phyloP scores from a whole-genome alignment of 2,888 invertebrate species.

The Athalia rosae region DNA sequence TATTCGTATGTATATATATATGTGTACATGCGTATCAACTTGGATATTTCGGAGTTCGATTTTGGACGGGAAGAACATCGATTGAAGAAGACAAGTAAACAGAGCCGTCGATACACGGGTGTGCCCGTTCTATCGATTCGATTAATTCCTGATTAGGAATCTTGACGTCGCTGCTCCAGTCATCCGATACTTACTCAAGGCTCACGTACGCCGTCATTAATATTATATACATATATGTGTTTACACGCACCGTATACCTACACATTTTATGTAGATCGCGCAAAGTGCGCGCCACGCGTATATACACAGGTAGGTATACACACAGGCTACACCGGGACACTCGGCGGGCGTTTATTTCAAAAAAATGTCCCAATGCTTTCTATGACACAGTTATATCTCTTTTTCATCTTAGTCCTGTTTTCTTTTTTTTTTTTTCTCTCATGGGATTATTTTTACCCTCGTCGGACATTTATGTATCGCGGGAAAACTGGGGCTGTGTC shows the following conservation, averaged over 20 bases:
- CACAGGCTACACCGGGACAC: too few relatives aligned
- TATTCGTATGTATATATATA: too few relatives aligned
- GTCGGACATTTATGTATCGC: conserved; percentile 20
- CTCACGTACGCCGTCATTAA: not conserved
- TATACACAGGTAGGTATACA: not conserved
- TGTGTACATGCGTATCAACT: too few relatives aligned
- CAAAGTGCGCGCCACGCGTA: not conserved
- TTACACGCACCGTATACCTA: not conserved
- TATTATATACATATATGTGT: too few relatives aligned
- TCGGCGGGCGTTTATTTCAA: not conserved
- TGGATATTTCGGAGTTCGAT: too few relatives aligned
- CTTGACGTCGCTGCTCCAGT: conserved; percentile 18
- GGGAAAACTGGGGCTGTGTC: conserved; percentile 30
- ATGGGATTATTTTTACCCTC: conserved; percentile 12
- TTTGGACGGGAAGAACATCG: conserved; percentile 16
- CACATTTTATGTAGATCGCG: not conserved
- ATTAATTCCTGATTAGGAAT: conserved; percentile 40
- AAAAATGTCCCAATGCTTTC: conserved; percentile 39
- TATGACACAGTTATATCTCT: conserved; percentile 29
- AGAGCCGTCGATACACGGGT: not conserved
- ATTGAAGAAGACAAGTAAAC: conserved; percentile 31
- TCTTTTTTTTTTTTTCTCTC: not conserved
- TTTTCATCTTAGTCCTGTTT: not conserved
- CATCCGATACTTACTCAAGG: conserved; percentile 23
- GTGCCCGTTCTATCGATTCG: conserved; percentile 26